Base-by-base conservation (phyloP, 2,113 vertebrate species). In the Stigmatopora argus region DNA sequence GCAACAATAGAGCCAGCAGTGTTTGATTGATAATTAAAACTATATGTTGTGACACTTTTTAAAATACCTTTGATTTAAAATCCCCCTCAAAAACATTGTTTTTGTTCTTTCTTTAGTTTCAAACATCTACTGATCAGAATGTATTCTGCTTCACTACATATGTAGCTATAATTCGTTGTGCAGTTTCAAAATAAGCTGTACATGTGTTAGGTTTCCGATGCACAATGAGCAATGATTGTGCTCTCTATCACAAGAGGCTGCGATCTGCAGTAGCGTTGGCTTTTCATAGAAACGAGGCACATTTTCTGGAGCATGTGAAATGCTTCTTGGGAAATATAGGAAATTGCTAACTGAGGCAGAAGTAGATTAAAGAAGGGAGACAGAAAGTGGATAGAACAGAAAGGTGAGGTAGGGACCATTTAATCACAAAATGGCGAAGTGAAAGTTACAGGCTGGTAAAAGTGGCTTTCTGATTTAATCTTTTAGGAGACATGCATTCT, bases 271-370 rank as follows among this genome's bases (percentile, higher is more conserved):
- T 35, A 34, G 71, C 31, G 18, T 45, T 23, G 21, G 47, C 56
- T 62, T 69, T 34, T 56, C 62, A 48, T 46, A 57, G 66, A 67
- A 81, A 72, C 59, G 60, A 44, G 44, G 15, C 35, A 69, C 4
- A 7, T 67, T 67, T 61, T 67, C 35, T 71, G 45, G 61, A 49
- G 11, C 31, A 46, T 26, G 34, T 75, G 18, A 78, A 70, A 55
- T 46, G 58, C 52, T 71, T 78, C 59, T 55, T 78, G 70, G 68
- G 64, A 86, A 81, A 83, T 78, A 78, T 70, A 65, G 71, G 64
- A 83, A 82, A 74, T 75, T 77, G 53, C 57, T 74, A 73, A 58
- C n/a, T 74, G 55, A 66, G 46, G 69, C 64, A 57, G 65, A 64
- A 52, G 47, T 46, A 48, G 58, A 62, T 18, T 61, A 56, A 72